Percentiles rank a stretch among this genome's conserved stretches.
These are phyloP conservation scores for Chironomus riparius DNA, from an alignment of 2,888 invertebrate genomes.

Conservation along the genomic window DNA sequence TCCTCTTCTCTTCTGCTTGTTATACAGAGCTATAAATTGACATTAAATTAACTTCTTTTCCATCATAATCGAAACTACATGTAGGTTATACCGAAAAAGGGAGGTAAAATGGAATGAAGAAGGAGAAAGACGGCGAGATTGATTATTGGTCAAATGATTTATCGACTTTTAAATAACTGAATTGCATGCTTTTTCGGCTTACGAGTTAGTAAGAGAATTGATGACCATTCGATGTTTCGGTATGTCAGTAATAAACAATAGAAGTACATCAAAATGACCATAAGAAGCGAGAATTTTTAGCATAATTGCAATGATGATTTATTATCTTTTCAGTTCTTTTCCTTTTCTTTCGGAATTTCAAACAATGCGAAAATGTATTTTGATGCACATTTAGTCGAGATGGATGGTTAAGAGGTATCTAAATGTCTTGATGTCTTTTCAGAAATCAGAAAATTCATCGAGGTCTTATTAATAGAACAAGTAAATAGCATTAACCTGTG, in stretches of 20 bases:
- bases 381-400: too few relatives aligned
- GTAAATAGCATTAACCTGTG: too few relatives aligned
- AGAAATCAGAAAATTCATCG: too few relatives aligned
- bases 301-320: conserved; percentile 11
- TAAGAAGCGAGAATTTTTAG: not conserved
- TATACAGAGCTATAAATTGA: conserved; percentile 10
- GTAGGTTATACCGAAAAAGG: not conserved
- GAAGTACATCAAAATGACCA: not conserved
- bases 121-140: not conserved
- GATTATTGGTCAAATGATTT: conserved; percentile 16
- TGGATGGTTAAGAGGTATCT: too few relatives aligned
- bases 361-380: too few relatives aligned
- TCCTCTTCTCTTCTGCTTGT: not conserved
- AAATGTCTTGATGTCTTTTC: too few relatives aligned
- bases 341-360: not conserved
- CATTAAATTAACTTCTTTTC: conserved; percentile 19
- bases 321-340: not conserved
- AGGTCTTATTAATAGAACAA: too few relatives aligned
- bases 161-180: conserved; percentile 15
- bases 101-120: too few relatives aligned
- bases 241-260: not conserved
- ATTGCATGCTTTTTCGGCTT: not conserved
- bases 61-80: not conserved
- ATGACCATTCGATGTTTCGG: not conserved
- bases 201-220: not conserved